Percentiles rank a stretch among this genome's conserved stretches.
Evolutionary conservation across 2,797 vertebrate genomes (phyloP).

Genomic region (Acrocephalus scirpaceus): DNA sequence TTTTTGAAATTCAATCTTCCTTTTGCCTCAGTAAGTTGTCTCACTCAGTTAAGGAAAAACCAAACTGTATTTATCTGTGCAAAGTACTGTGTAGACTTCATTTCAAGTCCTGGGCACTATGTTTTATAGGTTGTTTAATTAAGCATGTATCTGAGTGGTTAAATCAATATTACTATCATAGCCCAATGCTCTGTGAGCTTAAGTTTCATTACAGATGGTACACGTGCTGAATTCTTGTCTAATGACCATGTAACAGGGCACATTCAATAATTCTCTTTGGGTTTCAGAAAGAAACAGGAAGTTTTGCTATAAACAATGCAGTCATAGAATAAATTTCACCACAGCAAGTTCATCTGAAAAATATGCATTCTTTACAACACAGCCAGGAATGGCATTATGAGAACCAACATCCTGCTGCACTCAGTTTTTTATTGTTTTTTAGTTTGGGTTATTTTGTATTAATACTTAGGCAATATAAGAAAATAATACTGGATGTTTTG

Average conservation of each 20-base stretch:
- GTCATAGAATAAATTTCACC: constrained; percentile 62
- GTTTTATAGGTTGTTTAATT: background rate
- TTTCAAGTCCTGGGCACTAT: background rate
- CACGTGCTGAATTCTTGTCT: constrained; percentile 59
- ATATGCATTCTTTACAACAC: constrained; percentile 53
- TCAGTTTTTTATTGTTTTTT: background rate
- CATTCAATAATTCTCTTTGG: constrained; percentile 59
- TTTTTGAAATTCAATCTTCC: background rate
- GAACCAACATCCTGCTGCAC: constrained; percentile 46
- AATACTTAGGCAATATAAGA: background rate
- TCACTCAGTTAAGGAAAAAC: background rate
- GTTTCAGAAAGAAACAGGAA: constrained; percentile 69
- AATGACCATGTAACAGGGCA: constrained; percentile 65
- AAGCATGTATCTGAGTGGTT: constrained; percentile 9
- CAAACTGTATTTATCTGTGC: background rate
- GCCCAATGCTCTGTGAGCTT: constrained; percentile 7
- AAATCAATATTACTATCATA: constrained; percentile 25
- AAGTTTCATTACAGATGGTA: constrained; percentile 49
- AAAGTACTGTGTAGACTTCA: background rate
- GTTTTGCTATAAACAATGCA: constrained; percentile 69
- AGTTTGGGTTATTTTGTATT: background rate
- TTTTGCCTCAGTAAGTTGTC: background rate
- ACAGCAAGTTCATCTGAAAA: constrained; percentile 65
- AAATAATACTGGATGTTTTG: constrained; percentile 26
- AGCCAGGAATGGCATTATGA: constrained; percentile 49